phyloP scores from a whole-genome alignment of 2,888 invertebrate species.

The Trichogramma evanescens region DNA sequence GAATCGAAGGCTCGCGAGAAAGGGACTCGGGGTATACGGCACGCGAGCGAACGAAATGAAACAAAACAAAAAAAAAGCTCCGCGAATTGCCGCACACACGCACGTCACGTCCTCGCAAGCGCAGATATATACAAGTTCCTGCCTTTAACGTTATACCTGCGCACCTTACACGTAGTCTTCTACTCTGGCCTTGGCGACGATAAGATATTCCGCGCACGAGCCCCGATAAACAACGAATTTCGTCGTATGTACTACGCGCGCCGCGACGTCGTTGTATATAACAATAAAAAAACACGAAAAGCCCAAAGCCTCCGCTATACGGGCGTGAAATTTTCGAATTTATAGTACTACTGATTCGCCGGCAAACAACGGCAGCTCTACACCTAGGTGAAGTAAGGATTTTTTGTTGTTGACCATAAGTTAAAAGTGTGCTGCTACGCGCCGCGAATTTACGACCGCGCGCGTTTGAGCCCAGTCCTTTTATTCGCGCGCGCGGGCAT shows the following conservation, averaged over 20 bases:
- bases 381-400: too few relatives aligned
- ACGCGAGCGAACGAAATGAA: neutral
- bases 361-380: neutral
- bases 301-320: too few relatives aligned
- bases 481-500: too few relatives aligned
- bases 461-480: too few relatives aligned
- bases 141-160: too few relatives aligned
- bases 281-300: conserved; percentile 6
- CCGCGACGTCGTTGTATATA: conserved; percentile 1
- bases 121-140: too few relatives aligned
- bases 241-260: conserved; percentile 8
- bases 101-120: conserved; percentile 1
- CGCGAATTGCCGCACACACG: neutral
- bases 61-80: neutral
- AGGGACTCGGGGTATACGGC: neutral
- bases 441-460: too few relatives aligned
- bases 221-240: conserved; percentile 21
- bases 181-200: neutral
- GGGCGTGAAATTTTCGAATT: conserved; percentile 18
- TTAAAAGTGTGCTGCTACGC: too few relatives aligned
- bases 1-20: too few relatives aligned
- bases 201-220: conserved; percentile 24
- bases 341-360: conserved; percentile 7
- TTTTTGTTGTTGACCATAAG: too few relatives aligned
- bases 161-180: neutral